Conservation (phyloP, 2,113 vertebrate species). For the Lepus americanus region DNA sequence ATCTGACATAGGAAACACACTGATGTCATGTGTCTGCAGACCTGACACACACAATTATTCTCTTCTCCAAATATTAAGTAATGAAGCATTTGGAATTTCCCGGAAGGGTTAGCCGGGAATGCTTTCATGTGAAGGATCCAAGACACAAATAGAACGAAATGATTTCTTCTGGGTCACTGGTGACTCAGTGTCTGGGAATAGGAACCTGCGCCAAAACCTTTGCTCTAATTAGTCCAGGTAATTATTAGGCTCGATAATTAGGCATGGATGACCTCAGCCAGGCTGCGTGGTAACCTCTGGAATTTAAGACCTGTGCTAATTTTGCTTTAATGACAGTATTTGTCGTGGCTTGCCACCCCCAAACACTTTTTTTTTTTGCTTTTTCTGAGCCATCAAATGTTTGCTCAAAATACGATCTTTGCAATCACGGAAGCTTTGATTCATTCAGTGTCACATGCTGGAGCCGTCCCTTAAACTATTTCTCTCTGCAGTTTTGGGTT, state of each 20-base stretch:
- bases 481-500: not conserved
- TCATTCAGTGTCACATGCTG: not conserved
- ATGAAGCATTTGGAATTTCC: slow-evolving; percentile 62
- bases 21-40: slow-evolving; percentile 45
- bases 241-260: slow-evolving; percentile 68
- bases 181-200: slow-evolving; percentile 78
- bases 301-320: slow-evolving; percentile 42
- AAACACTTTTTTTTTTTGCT: not conserved
- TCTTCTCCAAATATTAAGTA: slow-evolving; percentile 75
- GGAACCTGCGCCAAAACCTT: slow-evolving; percentile 66
- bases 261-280: slow-evolving; percentile 55
- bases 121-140: slow-evolving; percentile 26
- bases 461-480: not conserved
- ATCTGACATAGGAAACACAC: slow-evolving; percentile 5
- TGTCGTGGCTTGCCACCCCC: not conserved
- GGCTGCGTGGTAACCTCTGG: slow-evolving; percentile 55
- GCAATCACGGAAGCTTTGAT: not conserved
- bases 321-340: slow-evolving; percentile 39
- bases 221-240: slow-evolving; percentile 76
- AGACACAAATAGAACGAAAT: slow-evolving; percentile 72
- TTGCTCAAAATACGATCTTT: slow-evolving; percentile 3
- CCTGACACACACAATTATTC: slow-evolving; percentile 17
- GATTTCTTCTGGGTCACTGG: slow-evolving; percentile 71
- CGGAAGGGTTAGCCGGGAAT: not conserved
- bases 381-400: not conserved